Percentiles rank a stretch among this genome's conserved stretches.
Conservation (phyloP, 2,113 vertebrate genomes). For the Patagioenas fasciata region DNA sequence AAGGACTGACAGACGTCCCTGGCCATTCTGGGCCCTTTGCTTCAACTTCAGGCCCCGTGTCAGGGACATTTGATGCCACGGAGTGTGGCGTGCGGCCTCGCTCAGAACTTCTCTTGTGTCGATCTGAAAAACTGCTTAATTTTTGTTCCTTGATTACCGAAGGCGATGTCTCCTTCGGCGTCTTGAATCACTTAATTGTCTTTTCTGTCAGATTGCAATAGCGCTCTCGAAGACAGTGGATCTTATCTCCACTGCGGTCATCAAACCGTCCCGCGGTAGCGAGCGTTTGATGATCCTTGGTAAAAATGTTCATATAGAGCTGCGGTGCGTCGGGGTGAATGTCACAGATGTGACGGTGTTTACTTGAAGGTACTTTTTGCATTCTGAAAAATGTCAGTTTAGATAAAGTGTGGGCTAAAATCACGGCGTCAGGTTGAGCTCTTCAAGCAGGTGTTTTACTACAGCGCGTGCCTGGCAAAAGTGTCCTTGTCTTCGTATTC, state of each 20-base stretch:
- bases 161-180: background rate
- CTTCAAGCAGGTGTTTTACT: background rate
- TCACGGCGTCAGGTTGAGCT: background rate
- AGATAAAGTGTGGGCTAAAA: rapidly evolving
- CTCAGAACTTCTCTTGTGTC: background rate
- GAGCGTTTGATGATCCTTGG: background rate
- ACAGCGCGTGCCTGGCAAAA: rapidly evolving
- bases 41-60: background rate
- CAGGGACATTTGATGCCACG: background rate
- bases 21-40: background rate
- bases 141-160: background rate
- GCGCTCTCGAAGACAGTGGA: background rate
- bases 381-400: background rate
- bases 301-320: rapidly evolving
- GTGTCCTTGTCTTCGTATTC: background rate
- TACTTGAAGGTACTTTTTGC: background rate
- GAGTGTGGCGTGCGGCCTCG: background rate
- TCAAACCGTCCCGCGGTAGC: rapidly evolving
- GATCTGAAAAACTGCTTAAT: background rate
- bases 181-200: background rate
- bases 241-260: background rate
- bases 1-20: background rate
- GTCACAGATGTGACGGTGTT: background rate
- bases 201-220: background rate
- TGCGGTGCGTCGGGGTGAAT: rapidly evolving